Conservation (phyloP, 1,140 invertebrate genomes). For the Pararge aegeria region DNA sequence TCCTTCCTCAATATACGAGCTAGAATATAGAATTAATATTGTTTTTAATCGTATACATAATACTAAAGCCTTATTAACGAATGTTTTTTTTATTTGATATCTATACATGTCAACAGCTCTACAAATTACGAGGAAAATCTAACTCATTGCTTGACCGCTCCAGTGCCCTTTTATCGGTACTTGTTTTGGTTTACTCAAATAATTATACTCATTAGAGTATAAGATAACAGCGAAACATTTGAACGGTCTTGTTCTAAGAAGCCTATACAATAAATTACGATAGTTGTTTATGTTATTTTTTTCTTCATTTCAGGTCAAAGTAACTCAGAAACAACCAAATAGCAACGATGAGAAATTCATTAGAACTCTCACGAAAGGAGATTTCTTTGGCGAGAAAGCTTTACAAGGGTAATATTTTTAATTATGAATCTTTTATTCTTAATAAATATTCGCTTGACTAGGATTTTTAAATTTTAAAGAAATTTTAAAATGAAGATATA, state of each 20-base stretch:
- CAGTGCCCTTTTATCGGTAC: slow-evolving; percentile 4
- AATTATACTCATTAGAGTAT: background rate
- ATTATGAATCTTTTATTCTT: background rate
- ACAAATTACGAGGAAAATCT: background rate
- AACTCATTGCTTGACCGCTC: background rate
- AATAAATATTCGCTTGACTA: background rate
- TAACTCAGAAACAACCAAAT: slow-evolving; percentile 93
- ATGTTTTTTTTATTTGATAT: too few relatives aligned
- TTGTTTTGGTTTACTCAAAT: slow-evolving; percentile 6
- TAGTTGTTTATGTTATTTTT: background rate
- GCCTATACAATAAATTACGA: too few relatives aligned
- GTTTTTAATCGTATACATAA: too few relatives aligned
- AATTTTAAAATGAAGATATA: too few relatives aligned
- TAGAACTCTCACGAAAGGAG: slow-evolving; percentile 92
- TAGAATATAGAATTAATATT: too few relatives aligned
- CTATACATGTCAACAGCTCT: too few relatives aligned
- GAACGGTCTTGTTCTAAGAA: background rate
- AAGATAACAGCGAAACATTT: background rate
- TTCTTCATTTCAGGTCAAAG: slow-evolving; percentile 82
- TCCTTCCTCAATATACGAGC: too few relatives aligned
- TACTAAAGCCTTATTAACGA: too few relatives aligned
- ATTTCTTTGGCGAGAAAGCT: slow-evolving; percentile 99
- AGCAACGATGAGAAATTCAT: slow-evolving; percentile 94
- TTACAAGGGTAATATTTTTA: slow-evolving; percentile 90
- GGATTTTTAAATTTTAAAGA: too few relatives aligned